Evolutionary conservation across 30 jellyfish, hydroid and myxozoan genomes (phyloP).

Genomic region (Aurelia aurita complex sp. Pacific): DNA sequence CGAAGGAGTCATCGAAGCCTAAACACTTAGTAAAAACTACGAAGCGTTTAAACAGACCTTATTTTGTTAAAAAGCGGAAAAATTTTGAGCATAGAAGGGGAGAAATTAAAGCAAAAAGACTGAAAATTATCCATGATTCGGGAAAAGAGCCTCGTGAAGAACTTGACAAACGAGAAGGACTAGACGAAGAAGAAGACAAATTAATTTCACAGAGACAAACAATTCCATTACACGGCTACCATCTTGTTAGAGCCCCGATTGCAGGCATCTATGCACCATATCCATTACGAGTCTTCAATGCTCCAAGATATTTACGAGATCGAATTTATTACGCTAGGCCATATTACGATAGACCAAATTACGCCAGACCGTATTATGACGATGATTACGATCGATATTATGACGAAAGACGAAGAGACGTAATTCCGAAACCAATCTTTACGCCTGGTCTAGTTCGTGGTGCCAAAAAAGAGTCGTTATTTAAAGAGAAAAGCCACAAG

Average conservation of each 20-base stretch:
- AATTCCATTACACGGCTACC: slow-evolving; percentile 8
- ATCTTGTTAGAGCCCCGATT: slow-evolving; percentile 24
- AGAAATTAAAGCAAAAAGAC: too few species aligned
- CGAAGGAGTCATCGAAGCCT: too few species aligned
- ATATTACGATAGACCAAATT: neutral
- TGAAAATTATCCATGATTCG: too few species aligned
- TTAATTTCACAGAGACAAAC: too few species aligned
- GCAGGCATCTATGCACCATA: slow-evolving; percentile 14
- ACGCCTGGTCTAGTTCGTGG: slow-evolving; percentile 21
- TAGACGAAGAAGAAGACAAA: too few species aligned
- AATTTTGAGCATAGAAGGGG: too few species aligned
- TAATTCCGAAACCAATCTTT: slow-evolving; percentile 20
- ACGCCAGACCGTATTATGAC: neutral
- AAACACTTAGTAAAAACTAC: too few species aligned
- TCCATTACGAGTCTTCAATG: neutral
- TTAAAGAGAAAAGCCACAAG: slow-evolving; percentile 4
- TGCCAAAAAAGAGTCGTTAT: slow-evolving; percentile 15
- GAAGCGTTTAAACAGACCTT: too few species aligned
- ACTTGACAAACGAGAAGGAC: too few species aligned
- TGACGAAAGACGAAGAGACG: slow-evolving; percentile 21
- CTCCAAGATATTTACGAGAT: slow-evolving; percentile 23
- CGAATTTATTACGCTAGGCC: slow-evolving; percentile 10
- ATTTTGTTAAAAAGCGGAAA: too few species aligned
- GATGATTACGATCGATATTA: slow-evolving; percentile 14
- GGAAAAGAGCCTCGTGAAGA: too few species aligned